These are phyloP conservation scores for Mesochorus sp. DNA, from an alignment of 2,888 invertebrate species.

Conservation along the genomic window DNA sequence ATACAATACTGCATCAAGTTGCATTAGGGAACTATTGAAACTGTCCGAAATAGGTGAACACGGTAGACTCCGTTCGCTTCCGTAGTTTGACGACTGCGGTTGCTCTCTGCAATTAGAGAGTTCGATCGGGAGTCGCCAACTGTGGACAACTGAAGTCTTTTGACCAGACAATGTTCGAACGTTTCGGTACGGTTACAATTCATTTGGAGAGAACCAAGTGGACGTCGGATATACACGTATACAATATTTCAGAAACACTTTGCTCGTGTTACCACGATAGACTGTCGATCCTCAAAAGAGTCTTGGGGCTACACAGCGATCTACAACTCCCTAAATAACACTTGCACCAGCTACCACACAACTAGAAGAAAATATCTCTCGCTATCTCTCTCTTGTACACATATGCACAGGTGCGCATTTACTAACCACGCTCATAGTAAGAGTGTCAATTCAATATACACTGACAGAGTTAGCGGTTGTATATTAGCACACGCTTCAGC, in stretches of 20 bases:
- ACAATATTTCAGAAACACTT: constrained; percentile 36
- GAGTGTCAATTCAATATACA: constrained; percentile 11
- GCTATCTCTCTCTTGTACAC: background rate
- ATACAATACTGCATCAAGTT: constrained; percentile 34
- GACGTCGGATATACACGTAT: constrained; percentile 1
- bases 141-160: background rate
- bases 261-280: constrained; percentile 42
- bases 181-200: constrained; percentile 7
- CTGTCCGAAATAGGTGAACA: constrained; percentile 25
- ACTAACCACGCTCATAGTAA: background rate
- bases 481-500: background rate
- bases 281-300: constrained; percentile 42
- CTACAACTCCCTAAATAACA: constrained; percentile 52
- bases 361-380: constrained; percentile 34
- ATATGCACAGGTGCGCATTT: background rate
- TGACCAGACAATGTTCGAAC: constrained; percentile 39
- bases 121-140: constrained; percentile 16
- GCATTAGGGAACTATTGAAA: background rate
- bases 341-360: constrained; percentile 31
- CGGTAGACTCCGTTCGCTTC: constrained; percentile 1
- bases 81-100: constrained; percentile 20
- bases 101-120: constrained; percentile 51
- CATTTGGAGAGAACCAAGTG: constrained; percentile 28
- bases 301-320: constrained; percentile 41
- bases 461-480: constrained; percentile 17